Conservation (phyloP, 2,113 vertebrate genomes). For the Axis porcinus region DNA sequence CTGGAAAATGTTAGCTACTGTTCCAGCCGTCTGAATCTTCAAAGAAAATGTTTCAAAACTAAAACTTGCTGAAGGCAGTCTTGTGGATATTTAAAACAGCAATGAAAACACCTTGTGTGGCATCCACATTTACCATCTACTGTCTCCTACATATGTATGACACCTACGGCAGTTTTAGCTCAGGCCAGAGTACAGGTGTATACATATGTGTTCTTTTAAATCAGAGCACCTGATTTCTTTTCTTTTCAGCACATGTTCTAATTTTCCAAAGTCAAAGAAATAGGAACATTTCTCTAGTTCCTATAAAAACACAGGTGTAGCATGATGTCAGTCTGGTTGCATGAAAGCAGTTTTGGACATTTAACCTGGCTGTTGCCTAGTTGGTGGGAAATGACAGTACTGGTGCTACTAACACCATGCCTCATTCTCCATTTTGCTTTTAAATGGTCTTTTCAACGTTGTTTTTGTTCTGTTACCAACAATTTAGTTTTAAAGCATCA, state of each 20-base stretch:
- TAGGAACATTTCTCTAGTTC: background rate
- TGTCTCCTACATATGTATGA: background rate
- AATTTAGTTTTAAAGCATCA: constrained; percentile 56
- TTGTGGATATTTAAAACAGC: background rate
- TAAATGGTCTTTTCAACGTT: constrained; percentile 6
- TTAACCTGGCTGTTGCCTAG: constrained; percentile 6
- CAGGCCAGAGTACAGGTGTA: background rate
- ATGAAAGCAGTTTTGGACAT: background rate
- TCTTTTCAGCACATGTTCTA: background rate
- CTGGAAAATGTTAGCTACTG: constrained; percentile 4
- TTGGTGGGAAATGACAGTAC: constrained; percentile 21
- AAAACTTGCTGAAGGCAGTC: background rate
- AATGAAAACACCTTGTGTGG: background rate
- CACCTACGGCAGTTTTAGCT: background rate
- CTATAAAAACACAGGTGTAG: background rate
- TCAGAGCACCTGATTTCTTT: background rate
- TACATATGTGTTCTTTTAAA: background rate
- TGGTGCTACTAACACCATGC: background rate
- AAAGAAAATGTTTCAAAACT: constrained; percentile 1
- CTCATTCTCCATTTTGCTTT: constrained; percentile 17
- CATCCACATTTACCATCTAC: background rate
- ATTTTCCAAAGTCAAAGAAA: constrained; percentile 11
- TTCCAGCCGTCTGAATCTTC: background rate
- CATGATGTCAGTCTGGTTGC: background rate
- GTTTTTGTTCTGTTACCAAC: constrained; percentile 42